Evolutionary conservation across 2,888 invertebrate genomes (phyloP).

Genomic region (Drosophila pseudotalamancana): DNA sequence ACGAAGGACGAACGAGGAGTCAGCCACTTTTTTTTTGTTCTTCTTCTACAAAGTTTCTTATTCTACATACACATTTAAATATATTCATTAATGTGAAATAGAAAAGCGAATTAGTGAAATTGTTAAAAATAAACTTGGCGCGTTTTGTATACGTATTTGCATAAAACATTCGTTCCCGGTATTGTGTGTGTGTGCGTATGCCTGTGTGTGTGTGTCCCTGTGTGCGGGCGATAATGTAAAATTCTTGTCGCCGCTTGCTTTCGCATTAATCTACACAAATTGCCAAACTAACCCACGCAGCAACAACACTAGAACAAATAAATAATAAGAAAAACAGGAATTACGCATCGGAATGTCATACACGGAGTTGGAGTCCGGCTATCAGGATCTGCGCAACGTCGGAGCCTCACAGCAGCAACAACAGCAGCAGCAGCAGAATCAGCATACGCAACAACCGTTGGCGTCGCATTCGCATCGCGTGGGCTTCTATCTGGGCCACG

Average conservation of each 20-base stretch:
- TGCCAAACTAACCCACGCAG: conserved; percentile 27
- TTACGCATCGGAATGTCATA: conserved; percentile 89
- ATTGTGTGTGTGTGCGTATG: not conserved
- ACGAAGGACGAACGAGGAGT: conserved; percentile 21
- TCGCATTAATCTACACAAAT: conserved; percentile 17
- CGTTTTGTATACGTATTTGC: conserved; percentile 11
- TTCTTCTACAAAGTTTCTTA: not conserved
- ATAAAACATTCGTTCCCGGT: conserved; percentile 15
- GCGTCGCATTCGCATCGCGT: conserved; percentile 59
- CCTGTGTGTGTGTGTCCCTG: conserved; percentile 3
- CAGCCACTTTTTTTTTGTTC: not conserved
- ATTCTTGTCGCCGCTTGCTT: conserved; percentile 25
- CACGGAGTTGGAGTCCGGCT: conserved; percentile 96
- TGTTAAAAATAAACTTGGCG: conserved; percentile 6
- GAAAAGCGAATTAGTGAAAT: not conserved
- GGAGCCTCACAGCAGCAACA: conserved; percentile 41
- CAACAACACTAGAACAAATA: not conserved
- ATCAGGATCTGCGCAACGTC: conserved; percentile 89
- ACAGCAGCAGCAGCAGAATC: conserved; percentile 37
- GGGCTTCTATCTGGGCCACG: conserved; percentile 90
- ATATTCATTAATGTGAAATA: not conserved
- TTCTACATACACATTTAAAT: not conserved
- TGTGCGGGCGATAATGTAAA: conserved; percentile 21
- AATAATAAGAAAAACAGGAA: not conserved
- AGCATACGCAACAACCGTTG: conserved; percentile 33